Conservation (phyloP, 1,140 invertebrate genomes). For the Augochlora pura region DNA sequence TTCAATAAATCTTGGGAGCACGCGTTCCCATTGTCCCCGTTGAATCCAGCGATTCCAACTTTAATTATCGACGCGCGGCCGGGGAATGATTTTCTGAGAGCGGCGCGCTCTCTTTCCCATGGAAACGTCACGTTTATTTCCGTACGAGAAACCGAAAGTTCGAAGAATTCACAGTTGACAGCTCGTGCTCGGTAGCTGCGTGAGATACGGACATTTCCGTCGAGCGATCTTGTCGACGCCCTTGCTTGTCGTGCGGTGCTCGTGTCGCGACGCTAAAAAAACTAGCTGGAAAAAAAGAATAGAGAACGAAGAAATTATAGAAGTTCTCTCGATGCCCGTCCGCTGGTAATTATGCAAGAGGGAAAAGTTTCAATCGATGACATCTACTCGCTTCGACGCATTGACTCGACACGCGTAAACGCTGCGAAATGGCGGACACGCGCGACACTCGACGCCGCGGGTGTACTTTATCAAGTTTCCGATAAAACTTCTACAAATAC, state of each 20-base stretch:
- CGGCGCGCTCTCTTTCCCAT: not conserved
- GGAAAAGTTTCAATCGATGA: slow-evolving; percentile 52
- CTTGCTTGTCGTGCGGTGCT: slow-evolving; percentile 5
- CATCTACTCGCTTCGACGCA: slow-evolving; percentile 54
- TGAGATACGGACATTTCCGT: slow-evolving; percentile 48
- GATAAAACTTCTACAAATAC: not conserved
- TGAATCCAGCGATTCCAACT: not conserved
- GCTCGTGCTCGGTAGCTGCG: slow-evolving; percentile 32
- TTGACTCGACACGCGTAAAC: slow-evolving; percentile 53
- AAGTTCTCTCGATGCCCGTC: slow-evolving; percentile 27
- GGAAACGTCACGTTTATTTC: slow-evolving; percentile 47
- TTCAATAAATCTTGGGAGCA: not conserved
- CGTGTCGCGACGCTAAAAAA: slow-evolving; percentile 41
- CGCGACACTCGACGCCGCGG: slow-evolving; percentile 4
- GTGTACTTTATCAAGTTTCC: not conserved
- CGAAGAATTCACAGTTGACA: slow-evolving; percentile 23
- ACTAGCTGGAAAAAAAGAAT: too few relatives aligned
- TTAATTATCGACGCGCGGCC: not conserved
- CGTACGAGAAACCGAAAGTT: slow-evolving; percentile 18
- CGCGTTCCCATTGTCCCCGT: not conserved
- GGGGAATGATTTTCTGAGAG: not conserved
- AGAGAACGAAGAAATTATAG: slow-evolving; percentile 24
- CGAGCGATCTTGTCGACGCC: slow-evolving; percentile 17
- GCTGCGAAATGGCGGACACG: not conserved
- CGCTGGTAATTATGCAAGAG: slow-evolving; percentile 50